A percentile compares a stretch with the other conserved stretches of the same genome.
Conservation (phyloP, 2,888 invertebrate species). For the Apotomis turbidana region DNA sequence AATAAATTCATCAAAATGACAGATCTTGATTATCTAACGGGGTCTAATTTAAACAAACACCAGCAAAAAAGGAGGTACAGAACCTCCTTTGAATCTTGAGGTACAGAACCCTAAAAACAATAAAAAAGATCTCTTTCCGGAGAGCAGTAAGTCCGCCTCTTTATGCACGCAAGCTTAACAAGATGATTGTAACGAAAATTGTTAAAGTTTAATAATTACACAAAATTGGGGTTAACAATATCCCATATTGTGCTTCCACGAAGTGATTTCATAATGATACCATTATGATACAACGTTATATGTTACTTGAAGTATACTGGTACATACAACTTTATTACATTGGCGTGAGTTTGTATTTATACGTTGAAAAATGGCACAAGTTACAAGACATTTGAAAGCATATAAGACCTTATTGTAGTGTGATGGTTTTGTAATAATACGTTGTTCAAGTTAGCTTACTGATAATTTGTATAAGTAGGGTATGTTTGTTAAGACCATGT, state of each 20-base stretch:
- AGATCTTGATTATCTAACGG: too few relatives aligned
- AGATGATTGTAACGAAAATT: conserved; percentile 35
- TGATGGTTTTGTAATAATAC: conserved; percentile 22
- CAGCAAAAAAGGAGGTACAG: too few relatives aligned
- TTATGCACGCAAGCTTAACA: conserved; percentile 31
- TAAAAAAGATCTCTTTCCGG: conserved; percentile 1
- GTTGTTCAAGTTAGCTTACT: conserved; percentile 14
- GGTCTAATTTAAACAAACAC: too few relatives aligned
- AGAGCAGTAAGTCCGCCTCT: conserved; percentile 6
- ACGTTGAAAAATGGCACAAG: too few relatives aligned
- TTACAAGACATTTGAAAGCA: too few relatives aligned
- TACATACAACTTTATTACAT: not conserved
- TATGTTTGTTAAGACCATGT: conserved; percentile 8
- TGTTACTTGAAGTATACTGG: too few relatives aligned
- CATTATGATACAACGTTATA: not conserved
- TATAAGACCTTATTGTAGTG: not conserved
- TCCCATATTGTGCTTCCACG: conserved; percentile 35
- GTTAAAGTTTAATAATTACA: conserved; percentile 23
- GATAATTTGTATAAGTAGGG: conserved; percentile 25
- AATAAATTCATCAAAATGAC: too few relatives aligned
- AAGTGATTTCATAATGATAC: not conserved
- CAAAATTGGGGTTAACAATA: conserved; percentile 35
- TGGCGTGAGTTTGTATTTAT: not conserved
- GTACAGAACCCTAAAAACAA: not conserved
- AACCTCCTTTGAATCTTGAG: not conserved